phyloP scores from a whole-genome alignment of 92 coral and sea anemone genomes.

The Muricea muricata region DNA sequence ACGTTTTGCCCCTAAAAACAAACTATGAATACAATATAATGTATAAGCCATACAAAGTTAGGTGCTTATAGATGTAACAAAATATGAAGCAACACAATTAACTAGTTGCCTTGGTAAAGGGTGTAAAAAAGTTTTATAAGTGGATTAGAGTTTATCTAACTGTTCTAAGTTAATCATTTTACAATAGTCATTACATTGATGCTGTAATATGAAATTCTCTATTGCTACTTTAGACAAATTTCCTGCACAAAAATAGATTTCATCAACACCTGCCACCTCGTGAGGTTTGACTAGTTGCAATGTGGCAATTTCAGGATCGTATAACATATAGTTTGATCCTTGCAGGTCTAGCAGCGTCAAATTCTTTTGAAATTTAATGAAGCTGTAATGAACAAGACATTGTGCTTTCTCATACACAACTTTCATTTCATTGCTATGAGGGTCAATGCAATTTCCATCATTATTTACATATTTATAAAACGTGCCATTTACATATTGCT shows the following conservation, averaged over 20 bases:
- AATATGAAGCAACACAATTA: too few species aligned
- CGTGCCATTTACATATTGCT: too few species aligned
- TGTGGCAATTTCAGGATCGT: constrained; percentile 14
- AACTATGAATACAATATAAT: too few species aligned
- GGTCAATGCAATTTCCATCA: not conserved
- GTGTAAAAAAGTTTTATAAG: too few species aligned
- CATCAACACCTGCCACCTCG: not conserved
- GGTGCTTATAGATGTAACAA: too few species aligned
- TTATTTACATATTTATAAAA: not conserved
- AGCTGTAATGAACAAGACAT: not conserved
- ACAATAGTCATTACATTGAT: constrained; percentile 2
- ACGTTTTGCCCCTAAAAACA: too few species aligned
- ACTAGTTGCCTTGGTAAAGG: too few species aligned
- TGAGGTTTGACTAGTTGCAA: not conserved
- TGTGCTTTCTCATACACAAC: not conserved
- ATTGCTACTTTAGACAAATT: not conserved
- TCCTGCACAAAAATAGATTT: not conserved
- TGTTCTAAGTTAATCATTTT: not conserved
- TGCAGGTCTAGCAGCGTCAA: not conserved
- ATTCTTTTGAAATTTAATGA: not conserved
- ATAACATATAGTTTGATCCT: not conserved
- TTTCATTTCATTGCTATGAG: too few species aligned
- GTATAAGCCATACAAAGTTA: too few species aligned
- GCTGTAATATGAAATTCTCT: not conserved
- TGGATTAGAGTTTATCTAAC: too few species aligned